These are phyloP conservation scores for Pipra filicauda DNA, from an alignment of 2,113 vertebrate species.

Conservation along the genomic window DNA sequence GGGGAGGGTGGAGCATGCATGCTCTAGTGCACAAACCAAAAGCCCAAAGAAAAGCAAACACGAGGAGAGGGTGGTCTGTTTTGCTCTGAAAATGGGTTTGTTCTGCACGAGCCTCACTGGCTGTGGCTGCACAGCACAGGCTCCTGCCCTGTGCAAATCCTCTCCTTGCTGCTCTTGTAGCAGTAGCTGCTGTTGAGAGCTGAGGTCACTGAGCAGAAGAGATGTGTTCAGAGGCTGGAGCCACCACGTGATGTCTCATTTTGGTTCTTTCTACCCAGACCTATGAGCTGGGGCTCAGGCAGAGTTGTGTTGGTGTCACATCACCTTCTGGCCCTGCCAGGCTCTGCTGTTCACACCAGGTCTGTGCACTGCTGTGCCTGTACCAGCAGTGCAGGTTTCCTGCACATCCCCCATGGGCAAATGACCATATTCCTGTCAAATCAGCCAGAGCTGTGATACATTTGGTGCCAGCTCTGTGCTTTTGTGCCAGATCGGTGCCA, in stretches of 20 bases:
- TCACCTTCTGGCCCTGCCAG: background rate
- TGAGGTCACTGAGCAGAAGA: background rate
- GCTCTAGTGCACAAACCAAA: background rate
- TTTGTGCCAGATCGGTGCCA: conserved; percentile 28
- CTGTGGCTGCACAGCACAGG: background rate
- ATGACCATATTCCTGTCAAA: conserved; percentile 33
- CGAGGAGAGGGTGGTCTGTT: background rate
- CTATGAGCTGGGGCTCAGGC: background rate
- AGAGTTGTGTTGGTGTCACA: background rate
- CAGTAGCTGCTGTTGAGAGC: background rate
- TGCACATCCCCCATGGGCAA: background rate
- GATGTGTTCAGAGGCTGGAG: background rate
- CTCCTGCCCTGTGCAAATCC: rapidly evolving
- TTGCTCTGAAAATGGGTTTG: background rate
- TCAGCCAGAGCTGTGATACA: background rate
- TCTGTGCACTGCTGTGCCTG: background rate
- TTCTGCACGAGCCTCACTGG: background rate
- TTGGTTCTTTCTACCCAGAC: background rate
- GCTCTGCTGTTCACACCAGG: background rate
- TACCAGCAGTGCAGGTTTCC: background rate
- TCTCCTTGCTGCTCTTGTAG: background rate
- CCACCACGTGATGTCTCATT: background rate
- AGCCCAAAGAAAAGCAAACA: background rate
- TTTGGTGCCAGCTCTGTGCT: background rate
- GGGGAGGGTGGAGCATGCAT: background rate